Base-by-base conservation (phyloP, 2,797 vertebrate genomes). In the Numenius phaeopus region DNA sequence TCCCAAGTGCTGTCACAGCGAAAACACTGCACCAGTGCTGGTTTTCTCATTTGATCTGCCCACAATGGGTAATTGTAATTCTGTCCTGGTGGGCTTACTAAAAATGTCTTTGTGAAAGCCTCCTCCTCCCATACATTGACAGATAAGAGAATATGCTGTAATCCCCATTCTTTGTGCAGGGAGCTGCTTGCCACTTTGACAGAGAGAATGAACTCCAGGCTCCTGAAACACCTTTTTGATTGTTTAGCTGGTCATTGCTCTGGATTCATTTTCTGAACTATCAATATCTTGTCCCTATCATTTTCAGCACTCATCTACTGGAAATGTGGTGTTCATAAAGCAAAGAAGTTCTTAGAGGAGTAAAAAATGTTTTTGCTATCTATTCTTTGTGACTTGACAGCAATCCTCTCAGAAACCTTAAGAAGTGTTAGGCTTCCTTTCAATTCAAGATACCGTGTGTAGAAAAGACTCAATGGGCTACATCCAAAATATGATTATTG, bases 11-110 rank as follows among this genome's bases (percentile, higher is more conserved):
- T 90, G 65, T 81, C 49, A 19, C 65, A 94, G 88, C 29, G 4
- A 61, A 92, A 96, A 89, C 14, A 49, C 54, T 73, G 32, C 46
- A 54, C 73, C 78, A 62, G 69, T 62, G 81, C 71, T 0, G 1
- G 16, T 70, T 93, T 83, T 94, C 94, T 95, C 37, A 90, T 94
- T 94, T 91, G 73, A 91, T 96, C 75, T 83, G 66, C 20, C 87
- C 34, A 78, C 40, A 80, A 75, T 79, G 79, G 83, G 50, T 52
- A 91, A 94, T 93, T 94, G 66, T 87, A 89, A 84, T 96, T 96
- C 86, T 91, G 62, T 95, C 64, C 76, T 79, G 29, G 71, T 94
- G 86, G 34, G 72, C 29, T 94, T 94, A 77, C 61, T 67, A 69
- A 89, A 97, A 96, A 89, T 58, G 44, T 57, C 66, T 95, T 76